A percentile compares a stretch with the other conserved stretches of the same genome.
phyloP scores from a whole-genome alignment of 1,140 invertebrate genomes.

The Saccostrea echinata region DNA sequence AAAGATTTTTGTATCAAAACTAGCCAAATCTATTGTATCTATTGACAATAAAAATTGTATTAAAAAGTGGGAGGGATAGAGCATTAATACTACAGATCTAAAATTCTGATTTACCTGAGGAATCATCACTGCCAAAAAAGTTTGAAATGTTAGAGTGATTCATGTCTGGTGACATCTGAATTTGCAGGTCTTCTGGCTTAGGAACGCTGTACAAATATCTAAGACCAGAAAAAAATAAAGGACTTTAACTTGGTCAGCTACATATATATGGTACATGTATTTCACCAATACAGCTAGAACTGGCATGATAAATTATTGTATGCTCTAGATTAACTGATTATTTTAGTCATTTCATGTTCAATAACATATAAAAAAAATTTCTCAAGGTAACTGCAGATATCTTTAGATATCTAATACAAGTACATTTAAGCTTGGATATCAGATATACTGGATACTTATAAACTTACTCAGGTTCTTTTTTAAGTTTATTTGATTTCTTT shows the following conservation, averaged over 20 bases:
- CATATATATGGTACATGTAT: not conserved
- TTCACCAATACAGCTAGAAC: not conserved
- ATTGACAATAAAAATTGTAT: not conserved
- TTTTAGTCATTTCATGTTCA: too few species aligned
- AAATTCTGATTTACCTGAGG: constrained; percentile 64
- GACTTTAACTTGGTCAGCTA: not conserved
- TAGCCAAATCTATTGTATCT: not conserved
- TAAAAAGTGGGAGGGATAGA: not conserved
- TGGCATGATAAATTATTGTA: not conserved
- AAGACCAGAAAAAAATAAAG: not conserved
- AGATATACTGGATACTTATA: not conserved
- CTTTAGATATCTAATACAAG: not conserved
- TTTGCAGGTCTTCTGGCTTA: constrained; percentile 49
- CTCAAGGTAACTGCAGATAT: too few species aligned
- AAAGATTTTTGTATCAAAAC: too few species aligned
- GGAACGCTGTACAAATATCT: constrained; percentile 59
- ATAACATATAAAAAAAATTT: too few species aligned
- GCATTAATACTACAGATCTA: not conserved
- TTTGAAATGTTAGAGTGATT: constrained; percentile 70
- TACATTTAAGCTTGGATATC: not conserved
- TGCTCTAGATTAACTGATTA: not conserved
- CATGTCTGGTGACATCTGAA: constrained; percentile 62
- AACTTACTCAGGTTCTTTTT: constrained; percentile 10
- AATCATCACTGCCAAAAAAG: constrained; percentile 75
- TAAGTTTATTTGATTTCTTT: constrained; percentile 31